Evolutionary conservation across 2,113 vertebrate species (phyloP).

Genomic region (Limnothrissa miodon): DNA sequence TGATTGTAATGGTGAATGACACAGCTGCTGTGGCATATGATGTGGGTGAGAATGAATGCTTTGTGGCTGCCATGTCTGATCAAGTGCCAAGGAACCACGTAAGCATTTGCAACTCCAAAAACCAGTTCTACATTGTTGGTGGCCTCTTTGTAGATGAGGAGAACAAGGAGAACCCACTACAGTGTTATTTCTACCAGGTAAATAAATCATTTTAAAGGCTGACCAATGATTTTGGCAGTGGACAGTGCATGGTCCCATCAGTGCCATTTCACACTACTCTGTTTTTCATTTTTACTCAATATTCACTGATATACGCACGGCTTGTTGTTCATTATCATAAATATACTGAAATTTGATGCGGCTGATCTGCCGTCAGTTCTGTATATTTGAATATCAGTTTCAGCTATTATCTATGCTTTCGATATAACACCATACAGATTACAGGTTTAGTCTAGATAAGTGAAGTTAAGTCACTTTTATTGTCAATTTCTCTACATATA

Average conservation of each 20-base stretch:
- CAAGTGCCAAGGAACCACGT: conserved; percentile 98
- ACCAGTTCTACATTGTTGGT: conserved; percentile 87
- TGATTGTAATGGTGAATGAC: conserved; percentile 93
- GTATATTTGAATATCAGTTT: neutral
- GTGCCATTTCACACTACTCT: neutral
- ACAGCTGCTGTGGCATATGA: conserved; percentile 94
- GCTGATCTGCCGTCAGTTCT: neutral
- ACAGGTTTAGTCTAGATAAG: neutral
- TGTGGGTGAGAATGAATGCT: conserved; percentile 93
- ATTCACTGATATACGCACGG: too few species aligned
- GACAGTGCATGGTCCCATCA: neutral
- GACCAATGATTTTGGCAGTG: neutral
- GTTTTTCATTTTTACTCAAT: neutral
- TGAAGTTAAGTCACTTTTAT: neutral
- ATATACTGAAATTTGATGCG: neutral
- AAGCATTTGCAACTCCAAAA: conserved; percentile 84
- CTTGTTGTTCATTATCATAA: too few species aligned
- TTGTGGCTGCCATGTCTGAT: conserved; percentile 87
- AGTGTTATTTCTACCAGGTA: conserved; percentile 96
- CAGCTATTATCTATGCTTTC: neutral
- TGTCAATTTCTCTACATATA: too few species aligned
- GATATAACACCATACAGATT: neutral
- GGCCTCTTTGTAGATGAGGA: conserved; percentile 96
- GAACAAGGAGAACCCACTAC: conserved; percentile 88
- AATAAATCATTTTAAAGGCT: neutral